Conservation (phyloP, 2,888 invertebrate species). For the Lomographa bimaculata region DNA sequence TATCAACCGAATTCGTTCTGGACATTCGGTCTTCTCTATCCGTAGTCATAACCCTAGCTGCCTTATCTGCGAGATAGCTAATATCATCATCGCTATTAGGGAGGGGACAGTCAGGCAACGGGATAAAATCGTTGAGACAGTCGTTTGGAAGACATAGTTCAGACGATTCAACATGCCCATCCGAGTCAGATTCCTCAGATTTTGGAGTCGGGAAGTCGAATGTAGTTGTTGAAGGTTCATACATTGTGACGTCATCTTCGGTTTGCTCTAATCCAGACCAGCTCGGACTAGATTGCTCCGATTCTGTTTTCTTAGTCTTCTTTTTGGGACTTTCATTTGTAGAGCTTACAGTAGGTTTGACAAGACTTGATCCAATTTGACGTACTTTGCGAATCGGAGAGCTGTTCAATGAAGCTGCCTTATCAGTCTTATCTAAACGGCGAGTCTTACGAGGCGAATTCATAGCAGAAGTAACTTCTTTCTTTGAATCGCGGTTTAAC, state of each 20-base stretch:
- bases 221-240: constrained; percentile 75
- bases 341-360: constrained; percentile 59
- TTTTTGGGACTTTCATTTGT: constrained; percentile 72
- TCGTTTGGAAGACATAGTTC: constrained; percentile 74
- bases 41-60: constrained; percentile 73
- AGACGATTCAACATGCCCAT: constrained; percentile 68
- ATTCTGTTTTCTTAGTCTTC: constrained; percentile 54
- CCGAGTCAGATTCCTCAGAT: constrained; percentile 73
- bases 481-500: constrained; percentile 64
- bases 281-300: constrained; percentile 13
- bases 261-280: constrained; percentile 37
- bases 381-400: constrained; percentile 77
- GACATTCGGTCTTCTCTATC: constrained; percentile 46
- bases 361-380: constrained; percentile 61
- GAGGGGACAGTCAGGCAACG: constrained; percentile 66
- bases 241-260: constrained; percentile 77
- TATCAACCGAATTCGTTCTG: constrained; percentile 55
- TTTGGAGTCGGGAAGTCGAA: constrained; percentile 65
- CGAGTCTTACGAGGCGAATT: constrained; percentile 75
- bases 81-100: constrained; percentile 67
- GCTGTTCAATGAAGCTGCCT: constrained; percentile 72
- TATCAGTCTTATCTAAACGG: constrained; percentile 72
- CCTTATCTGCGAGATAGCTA: constrained; percentile 69
- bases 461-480: constrained; percentile 67
- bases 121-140: constrained; percentile 74